phyloP scores from a whole-genome alignment of 2,888 invertebrate genomes.

The Tachina lurida region DNA sequence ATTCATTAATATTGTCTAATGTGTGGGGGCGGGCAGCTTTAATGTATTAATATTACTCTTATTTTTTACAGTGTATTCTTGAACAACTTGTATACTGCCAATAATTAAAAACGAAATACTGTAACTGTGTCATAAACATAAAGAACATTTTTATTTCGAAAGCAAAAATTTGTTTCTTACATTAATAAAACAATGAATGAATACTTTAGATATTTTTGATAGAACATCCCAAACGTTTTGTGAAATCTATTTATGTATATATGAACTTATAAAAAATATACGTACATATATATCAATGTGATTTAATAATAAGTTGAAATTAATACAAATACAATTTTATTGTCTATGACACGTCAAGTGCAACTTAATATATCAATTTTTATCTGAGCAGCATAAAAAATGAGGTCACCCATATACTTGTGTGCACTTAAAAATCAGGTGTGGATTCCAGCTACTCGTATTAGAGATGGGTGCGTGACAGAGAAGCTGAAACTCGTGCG shows the following conservation, averaged over 20 bases:
- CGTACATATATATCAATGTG: neutral
- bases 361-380: constrained; percentile 24
- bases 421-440: constrained; percentile 39
- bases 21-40: too few species aligned
- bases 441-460: too few species aligned
- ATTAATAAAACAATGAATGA: neutral
- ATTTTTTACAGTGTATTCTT: neutral
- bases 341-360: constrained; percentile 46
- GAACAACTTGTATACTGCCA: neutral
- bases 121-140: neutral
- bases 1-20: too few species aligned
- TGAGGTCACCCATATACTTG: constrained; percentile 53
- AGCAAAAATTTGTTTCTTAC: neutral
- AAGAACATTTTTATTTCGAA: neutral
- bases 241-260: neutral
- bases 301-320: constrained; percentile 30
- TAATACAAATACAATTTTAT: constrained; percentile 13
- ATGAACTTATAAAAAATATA: neutral
- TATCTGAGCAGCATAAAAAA: constrained; percentile 38
- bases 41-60: too few species aligned
- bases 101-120: neutral
- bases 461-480: too few species aligned
- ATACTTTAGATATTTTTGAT: neutral
- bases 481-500: too few species aligned
- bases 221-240: neutral